These are phyloP conservation scores for Euura saliciscinereae DNA, from an alignment of 1,140 invertebrate species.

Conservation along the genomic window DNA sequence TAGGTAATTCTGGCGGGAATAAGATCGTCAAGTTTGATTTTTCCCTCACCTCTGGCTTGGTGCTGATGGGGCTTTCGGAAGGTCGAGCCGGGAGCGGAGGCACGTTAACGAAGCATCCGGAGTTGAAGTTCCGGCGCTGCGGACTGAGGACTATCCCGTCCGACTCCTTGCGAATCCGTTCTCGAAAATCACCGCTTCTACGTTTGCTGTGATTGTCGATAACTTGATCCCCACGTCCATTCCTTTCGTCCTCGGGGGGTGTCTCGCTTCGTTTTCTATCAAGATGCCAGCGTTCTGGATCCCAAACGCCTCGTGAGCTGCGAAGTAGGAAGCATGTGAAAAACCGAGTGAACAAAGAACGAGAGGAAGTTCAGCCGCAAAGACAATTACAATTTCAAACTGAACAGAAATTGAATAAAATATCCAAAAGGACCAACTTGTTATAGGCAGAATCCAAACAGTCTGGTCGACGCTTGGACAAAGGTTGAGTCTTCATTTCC, in stretches of 20 bases:
- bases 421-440: conserved; percentile 50
- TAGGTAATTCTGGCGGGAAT: conserved; percentile 11
- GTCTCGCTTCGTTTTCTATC: conserved; percentile 65
- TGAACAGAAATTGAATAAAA: neutral
- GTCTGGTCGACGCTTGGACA: conserved; percentile 64
- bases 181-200: conserved; percentile 74
- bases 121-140: conserved; percentile 81
- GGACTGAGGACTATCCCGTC: conserved; percentile 84
- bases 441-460: conserved; percentile 65
- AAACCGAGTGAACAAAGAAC: neutral
- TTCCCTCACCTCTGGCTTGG: conserved; percentile 49
- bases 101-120: conserved; percentile 75
- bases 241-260: conserved; percentile 64
- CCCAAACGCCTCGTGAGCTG: conserved; percentile 65
- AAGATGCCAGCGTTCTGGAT: conserved; percentile 67
- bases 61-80: conserved; percentile 61
- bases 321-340: conserved; percentile 13
- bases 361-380: neutral
- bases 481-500: conserved; percentile 62
- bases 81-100: conserved; percentile 56
- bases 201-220: conserved; percentile 53
- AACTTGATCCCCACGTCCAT: conserved; percentile 50
- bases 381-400: neutral
- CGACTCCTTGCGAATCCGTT: conserved; percentile 80
- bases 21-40: conserved; percentile 11